Evolutionary conservation across 2,113 vertebrate species (phyloP).

Genomic region (Galemys pyrenaicus): DNA sequence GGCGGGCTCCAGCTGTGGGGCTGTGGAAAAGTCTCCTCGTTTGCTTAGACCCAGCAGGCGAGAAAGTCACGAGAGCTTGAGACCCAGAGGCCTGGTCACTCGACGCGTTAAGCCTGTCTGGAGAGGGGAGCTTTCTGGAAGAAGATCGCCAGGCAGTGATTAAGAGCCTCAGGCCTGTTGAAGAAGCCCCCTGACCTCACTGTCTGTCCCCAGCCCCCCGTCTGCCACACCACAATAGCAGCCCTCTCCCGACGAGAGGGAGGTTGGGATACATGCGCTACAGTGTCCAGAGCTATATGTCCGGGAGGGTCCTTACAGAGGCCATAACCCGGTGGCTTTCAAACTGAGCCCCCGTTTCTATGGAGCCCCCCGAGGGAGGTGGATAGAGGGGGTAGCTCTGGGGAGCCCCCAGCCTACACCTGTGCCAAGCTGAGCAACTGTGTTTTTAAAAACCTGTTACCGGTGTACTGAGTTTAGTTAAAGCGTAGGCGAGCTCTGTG

Average conservation of each 20-base stretch:
- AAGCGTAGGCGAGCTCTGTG: neutral
- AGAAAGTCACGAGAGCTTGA: neutral
- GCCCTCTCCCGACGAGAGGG: neutral
- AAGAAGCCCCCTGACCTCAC: neutral
- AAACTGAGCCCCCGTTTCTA: neutral
- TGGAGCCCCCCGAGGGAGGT: neutral
- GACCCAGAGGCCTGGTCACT: no score
- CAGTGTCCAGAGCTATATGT: neutral
- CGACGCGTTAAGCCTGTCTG: neutral
- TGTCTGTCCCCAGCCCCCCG: neutral
- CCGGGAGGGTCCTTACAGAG: neutral
- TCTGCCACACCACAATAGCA: neutral
- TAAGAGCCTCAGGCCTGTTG: neutral
- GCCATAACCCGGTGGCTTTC: neutral
- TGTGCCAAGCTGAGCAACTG: neutral
- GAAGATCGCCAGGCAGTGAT: neutral
- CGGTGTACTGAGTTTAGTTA: neutral
- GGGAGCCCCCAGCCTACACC: no score
- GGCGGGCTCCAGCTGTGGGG: neutral
- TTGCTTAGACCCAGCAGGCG: neutral
- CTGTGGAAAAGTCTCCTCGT: neutral
- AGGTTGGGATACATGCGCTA: neutral
- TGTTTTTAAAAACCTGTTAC: neutral
- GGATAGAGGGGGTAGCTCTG: neutral
- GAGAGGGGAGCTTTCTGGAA: neutral